Evolutionary conservation across 2,113 vertebrate species (phyloP), one percentile per base, ranked within the genome.

Genomic region (Oreochromis tanganicae): DNA sequence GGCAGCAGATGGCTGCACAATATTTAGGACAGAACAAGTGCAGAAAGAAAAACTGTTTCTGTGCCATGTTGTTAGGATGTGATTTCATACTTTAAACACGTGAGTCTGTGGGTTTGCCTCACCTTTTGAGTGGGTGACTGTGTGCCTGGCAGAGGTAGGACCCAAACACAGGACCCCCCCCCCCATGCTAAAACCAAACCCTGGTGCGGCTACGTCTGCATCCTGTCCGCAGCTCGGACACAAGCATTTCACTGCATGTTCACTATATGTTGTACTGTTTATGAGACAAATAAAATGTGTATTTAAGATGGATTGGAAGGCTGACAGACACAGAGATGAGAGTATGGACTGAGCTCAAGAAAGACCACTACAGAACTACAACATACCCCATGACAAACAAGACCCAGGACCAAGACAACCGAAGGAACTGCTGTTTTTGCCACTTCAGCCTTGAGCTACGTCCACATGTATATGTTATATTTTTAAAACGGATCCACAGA

Each of bases 401-500:
- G 38, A 12, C 38, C 13, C 4, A 3, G 8, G 7, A 13, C 56
- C 24, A 16, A 0, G 1, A 29, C 56, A 57, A 57, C 13, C 0
- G 8, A 29, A 17, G 57, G 57, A 59, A 5, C 27, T 56, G 54
- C 56, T 0, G 0, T 16, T 29, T 59, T 32, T 9, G 56, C 56
- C 56, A 1, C 56, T 29, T 29, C 27, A 32, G 14, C 27, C 14
- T 32, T 6, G 57, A 4, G 57, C 27, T 61, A 59, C 24, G 4
- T 29, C 14, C 56, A 29, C 24, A 8, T 14, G 7, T 8, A 16
- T 13, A 16, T 0, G 13, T 8, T 57, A 27, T 14, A 14, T 59
- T 29, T 59, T 59, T 19, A 10, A 63, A 63, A 7, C 9, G 0
- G 13, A 57, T 57, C 1, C 56, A 29, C 12, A 5, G 57, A 61